Evolutionary conservation across 2,113 vertebrate species (phyloP), one percentile per base, ranked within the genome.

Genomic region (Tichodroma muraria): DNA sequence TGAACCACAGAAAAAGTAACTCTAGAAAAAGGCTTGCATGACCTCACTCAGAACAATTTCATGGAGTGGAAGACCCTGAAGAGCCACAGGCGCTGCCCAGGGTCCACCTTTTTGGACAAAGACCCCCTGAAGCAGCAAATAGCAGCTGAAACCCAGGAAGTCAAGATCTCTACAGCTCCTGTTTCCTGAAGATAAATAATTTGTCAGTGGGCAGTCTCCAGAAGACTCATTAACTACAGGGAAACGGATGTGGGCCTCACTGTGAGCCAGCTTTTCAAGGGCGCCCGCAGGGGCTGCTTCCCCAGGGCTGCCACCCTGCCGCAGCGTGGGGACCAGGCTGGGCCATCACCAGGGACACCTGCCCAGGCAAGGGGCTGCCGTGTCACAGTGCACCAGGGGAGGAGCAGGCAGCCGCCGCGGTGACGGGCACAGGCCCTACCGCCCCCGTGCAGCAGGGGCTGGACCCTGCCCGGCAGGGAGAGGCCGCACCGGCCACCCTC

Each of bases 271-370:
- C 6, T 61, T 47, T 35, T 64, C 28, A 61, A 44, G 83, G 27
- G 12, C 7, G 8, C 23, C 45, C 23, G 45, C 35, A 45, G 40
- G 20, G n/a, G 11, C 16, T 24, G 63, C 28, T n/a, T 31, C 20
- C 30, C 65, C 23, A 7, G 40, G 42, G 30, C 54, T 70, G 45
- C 19, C 40, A 4, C 16, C 14, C 30, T 57, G 27, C 19, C 3
- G 4, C 3, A 6, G 35, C 0, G 8, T 4, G 16, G 16, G 19
- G 8, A 22, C 13, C 4, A 3, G 76, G 52, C 50, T 28, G 24
- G 47, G 18, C 19, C 69, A 69, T n/a, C 7, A 1, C 10, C 59
- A 42, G 56, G 8, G 64, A 49, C 23, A 6, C 31, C 24, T 0
- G 0, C 35, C 28, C 53, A 72, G 45, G 31, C 22, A 30, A 35